A percentile compares a stretch with the other conserved stretches of the same genome.
Evolutionary conservation across 2,113 vertebrate genomes (phyloP).

Genomic region (Crypturellus undulatus): DNA sequence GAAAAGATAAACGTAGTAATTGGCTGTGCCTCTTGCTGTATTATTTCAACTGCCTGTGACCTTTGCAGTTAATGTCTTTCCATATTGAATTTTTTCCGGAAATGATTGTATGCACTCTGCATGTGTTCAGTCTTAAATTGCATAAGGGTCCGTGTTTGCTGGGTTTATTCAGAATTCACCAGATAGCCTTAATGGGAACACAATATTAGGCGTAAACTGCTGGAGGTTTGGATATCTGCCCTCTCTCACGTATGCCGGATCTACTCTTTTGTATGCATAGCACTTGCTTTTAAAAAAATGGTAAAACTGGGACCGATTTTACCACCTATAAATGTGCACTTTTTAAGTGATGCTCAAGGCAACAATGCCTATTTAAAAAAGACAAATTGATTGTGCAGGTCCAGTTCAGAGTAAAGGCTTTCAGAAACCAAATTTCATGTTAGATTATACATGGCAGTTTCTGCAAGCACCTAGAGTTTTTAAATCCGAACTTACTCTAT

Average conservation of each 20-base stretch:
- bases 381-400: not conserved
- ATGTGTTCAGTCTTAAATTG: rapidly evolving
- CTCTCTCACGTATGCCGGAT: not conserved
- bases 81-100: not conserved
- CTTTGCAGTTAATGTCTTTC: not conserved
- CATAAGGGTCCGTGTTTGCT: not conserved
- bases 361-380: not conserved
- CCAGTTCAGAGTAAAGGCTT: rapidly evolving
- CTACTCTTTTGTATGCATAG: not conserved
- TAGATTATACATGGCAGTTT: rapidly evolving
- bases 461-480: rapidly evolving
- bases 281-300: rapidly evolving
- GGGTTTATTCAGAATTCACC: not conserved
- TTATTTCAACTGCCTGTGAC: not conserved
- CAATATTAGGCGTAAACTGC: too few species aligned
- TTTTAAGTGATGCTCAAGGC: not conserved
- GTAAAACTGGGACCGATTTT: rapidly evolving
- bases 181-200: not conserved
- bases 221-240: not conserved
- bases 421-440: not conserved
- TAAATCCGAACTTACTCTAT: not conserved
- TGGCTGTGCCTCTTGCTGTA: rapidly evolving
- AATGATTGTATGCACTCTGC: not conserved
- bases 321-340: rapidly evolving
- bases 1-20: not conserved